A percentile compares a stretch with the other conserved stretches of the same genome.
phyloP scores from a whole-genome alignment of 2,888 invertebrate genomes.

The Sarcophaga variegata region DNA sequence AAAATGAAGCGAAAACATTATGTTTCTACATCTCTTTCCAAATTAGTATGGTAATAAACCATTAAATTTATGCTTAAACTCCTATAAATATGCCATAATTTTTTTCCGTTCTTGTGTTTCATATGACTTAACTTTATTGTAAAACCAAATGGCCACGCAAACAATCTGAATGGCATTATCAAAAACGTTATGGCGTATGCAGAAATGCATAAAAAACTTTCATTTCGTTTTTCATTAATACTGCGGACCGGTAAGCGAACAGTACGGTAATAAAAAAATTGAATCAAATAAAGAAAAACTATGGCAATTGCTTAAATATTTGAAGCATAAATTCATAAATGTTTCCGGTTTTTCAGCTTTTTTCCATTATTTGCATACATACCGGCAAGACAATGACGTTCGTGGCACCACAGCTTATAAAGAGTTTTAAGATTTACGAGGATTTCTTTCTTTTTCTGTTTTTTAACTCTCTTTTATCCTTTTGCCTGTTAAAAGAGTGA shows the following conservation, averaged over 20 bases:
- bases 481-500: not conserved
- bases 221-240: too few species aligned
- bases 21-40: too few species aligned
- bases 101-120: not conserved
- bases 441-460: not conserved
- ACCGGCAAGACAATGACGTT: constrained; percentile 6
- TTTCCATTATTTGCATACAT: not conserved
- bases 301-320: constrained; percentile 24
- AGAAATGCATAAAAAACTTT: too few species aligned
- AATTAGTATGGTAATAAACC: too few species aligned
- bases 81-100: constrained; percentile 5
- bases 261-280: too few species aligned
- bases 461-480: too few species aligned
- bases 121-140: not conserved
- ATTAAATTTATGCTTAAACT: not conserved
- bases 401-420: too few species aligned
- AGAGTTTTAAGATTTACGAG: constrained; percentile 39
- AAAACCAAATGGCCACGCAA: constrained; percentile 6
- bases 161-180: too few species aligned
- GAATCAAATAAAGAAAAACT: not conserved
- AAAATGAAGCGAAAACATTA: not conserved
- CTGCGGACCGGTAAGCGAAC: too few species aligned
- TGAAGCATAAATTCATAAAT: constrained; percentile 43
- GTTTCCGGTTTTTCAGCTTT: constrained; percentile 13
- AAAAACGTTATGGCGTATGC: too few species aligned